Percentiles rank a stretch among this genome's conserved stretches.
These are phyloP conservation scores for Parascotia fuliginaria DNA, from an alignment of 2,888 invertebrate species.

Conservation along the genomic window DNA sequence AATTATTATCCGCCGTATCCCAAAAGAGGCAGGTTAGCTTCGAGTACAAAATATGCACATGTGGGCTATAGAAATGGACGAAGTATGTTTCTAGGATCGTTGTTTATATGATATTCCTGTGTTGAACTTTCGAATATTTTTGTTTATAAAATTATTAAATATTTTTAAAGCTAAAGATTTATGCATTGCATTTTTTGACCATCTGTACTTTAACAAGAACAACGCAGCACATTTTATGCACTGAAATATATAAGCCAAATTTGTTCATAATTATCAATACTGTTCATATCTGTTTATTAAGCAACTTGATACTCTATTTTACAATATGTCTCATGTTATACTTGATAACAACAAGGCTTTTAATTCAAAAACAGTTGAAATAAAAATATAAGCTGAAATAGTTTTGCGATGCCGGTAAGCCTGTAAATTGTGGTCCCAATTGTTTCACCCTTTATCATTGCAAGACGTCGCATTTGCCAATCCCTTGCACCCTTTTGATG, in stretches of 20 bases:
- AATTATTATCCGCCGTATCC: constrained; percentile 32
- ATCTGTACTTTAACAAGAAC: too few relatives aligned
- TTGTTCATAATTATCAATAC: too few relatives aligned
- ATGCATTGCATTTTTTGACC: too few relatives aligned
- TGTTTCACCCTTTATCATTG: constrained; percentile 47
- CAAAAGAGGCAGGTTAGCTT: constrained; percentile 22
- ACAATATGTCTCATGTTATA: neutral
- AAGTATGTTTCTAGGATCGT: neutral
- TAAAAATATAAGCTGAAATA: constrained; percentile 13
- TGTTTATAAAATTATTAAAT: too few relatives aligned
- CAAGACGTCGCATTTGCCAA: constrained; percentile 30
- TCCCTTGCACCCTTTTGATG: constrained; percentile 15
- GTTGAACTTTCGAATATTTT: neutral
- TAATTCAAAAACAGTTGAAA: neutral
- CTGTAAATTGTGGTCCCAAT: constrained; percentile 40
- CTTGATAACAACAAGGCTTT: neutral
- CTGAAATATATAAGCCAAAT: too few relatives aligned
- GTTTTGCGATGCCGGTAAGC: constrained; percentile 26
- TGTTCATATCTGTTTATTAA: too few relatives aligned
- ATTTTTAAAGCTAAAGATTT: too few relatives aligned
- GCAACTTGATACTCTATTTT: too few relatives aligned
- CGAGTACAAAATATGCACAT: constrained; percentile 11
- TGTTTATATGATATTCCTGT: neutral
- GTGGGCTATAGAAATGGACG: constrained; percentile 1
- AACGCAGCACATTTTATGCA: too few relatives aligned